Conservation (phyloP, 1,140 invertebrate species). For the Drosophila dunni region DNA sequence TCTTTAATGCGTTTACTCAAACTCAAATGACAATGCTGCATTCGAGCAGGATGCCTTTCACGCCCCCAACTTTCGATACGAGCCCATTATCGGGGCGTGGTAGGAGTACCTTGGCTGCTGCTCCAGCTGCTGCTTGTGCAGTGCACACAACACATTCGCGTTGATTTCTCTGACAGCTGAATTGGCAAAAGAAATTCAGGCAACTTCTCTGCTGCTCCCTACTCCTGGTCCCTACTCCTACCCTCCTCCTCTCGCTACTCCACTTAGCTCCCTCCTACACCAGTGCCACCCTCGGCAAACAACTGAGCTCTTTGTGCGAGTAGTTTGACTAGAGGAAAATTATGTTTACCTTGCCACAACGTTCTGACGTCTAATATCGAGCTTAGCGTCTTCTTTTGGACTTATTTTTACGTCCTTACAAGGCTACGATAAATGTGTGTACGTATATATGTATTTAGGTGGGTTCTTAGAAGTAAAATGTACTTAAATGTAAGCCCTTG, state of each 20-base stretch:
- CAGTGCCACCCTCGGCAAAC: constrained; percentile 8
- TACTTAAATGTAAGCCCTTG: too few relatives aligned
- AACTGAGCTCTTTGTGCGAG: constrained; percentile 18
- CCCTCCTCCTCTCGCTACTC: neutral
- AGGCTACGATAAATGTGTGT: constrained; percentile 11
- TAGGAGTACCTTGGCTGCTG: constrained; percentile 11
- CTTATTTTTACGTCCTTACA: constrained; percentile 41
- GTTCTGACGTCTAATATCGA: constrained; percentile 56
- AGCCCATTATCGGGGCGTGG: constrained; percentile 4
- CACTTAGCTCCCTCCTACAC: neutral
- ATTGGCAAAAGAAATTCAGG: constrained; percentile 34
- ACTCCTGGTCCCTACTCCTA: neutral
- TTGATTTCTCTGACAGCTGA: constrained; percentile 41
- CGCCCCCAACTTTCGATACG: constrained; percentile 13
- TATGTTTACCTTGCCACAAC: constrained; percentile 67
- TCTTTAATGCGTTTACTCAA: constrained; percentile 72
- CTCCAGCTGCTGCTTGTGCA: constrained; percentile 7
- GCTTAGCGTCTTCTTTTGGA: constrained; percentile 38
- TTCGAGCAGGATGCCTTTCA: neutral
- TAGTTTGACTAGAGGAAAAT: constrained; percentile 61
- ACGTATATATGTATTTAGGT: neutral
- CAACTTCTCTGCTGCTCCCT: constrained; percentile 19
- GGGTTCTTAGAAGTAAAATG: too few relatives aligned
- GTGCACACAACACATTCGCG: constrained; percentile 32
- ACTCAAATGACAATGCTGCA: constrained; percentile 48